These are phyloP conservation scores for Anabas testudineus DNA, from an alignment of 2,797 vertebrate genomes.

Conservation along the genomic window DNA sequence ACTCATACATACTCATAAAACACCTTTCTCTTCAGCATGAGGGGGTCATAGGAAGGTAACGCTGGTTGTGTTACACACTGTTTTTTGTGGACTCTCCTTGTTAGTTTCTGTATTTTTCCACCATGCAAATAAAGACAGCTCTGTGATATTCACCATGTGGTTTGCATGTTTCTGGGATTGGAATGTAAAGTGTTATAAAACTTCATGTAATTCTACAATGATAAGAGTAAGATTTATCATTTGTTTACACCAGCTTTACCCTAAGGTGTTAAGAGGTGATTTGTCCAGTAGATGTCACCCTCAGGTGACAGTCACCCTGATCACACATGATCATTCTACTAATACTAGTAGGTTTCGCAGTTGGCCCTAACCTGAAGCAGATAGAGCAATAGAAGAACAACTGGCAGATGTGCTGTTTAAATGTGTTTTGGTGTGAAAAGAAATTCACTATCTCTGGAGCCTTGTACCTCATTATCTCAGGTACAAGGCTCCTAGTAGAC, in stretches of 20 bases:
- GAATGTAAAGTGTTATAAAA: not conserved
- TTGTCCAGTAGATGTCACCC: slow-evolving; percentile 35
- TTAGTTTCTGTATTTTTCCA: slow-evolving; percentile 66
- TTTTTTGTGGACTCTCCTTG: slow-evolving; percentile 17
- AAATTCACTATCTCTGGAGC: not conserved
- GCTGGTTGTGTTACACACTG: slow-evolving; percentile 37
- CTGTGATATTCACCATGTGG: slow-evolving; percentile 35
- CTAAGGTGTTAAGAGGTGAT: not conserved
- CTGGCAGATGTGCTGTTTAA: not conserved
- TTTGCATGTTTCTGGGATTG: not conserved
- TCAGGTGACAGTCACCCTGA: not conserved
- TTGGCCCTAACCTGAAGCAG: too few relatives aligned
- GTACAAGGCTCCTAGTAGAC: not conserved
- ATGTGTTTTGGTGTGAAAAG: not conserved
- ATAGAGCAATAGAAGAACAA: not conserved
- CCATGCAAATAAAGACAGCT: slow-evolving; percentile 75
- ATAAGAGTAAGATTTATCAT: not conserved
- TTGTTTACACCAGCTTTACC: not conserved
- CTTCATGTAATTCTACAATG: not conserved
- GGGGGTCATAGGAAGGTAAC: not conserved
- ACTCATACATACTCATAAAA: slow-evolving; percentile 18
- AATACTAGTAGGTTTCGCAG: not conserved
- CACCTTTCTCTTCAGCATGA: slow-evolving; percentile 10
- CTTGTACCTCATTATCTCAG: not conserved
- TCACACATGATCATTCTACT: not conserved